Evolutionary conservation across 1,140 invertebrate genomes (phyloP).

Genomic region (Dendrolimus kikuchii): DNA sequence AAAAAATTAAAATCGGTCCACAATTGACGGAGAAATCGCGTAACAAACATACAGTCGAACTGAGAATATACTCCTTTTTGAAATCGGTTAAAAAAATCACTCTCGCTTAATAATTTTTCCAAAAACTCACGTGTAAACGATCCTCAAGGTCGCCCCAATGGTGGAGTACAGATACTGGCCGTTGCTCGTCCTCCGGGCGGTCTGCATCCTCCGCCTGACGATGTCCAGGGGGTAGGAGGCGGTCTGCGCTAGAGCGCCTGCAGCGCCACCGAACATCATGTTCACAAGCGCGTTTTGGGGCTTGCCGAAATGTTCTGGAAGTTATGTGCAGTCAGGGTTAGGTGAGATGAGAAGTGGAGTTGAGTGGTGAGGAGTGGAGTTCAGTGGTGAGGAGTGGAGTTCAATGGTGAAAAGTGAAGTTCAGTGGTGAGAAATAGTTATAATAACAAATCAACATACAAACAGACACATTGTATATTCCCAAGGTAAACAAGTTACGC

Average conservation of each 20-base stretch:
- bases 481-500: too few species aligned
- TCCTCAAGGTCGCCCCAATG: conserved; percentile 75
- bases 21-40: too few species aligned
- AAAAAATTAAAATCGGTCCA: too few species aligned
- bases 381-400: too few species aligned
- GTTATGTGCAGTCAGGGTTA: background rate
- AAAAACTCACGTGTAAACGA: conserved; percentile 28
- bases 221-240: conserved; percentile 97
- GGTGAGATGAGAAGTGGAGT: background rate
- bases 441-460: too few species aligned
- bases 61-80: too few species aligned
- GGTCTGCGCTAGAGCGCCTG: conserved; percentile 95
- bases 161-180: conserved; percentile 76
- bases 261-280: conserved; percentile 89
- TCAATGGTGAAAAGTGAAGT: too few species aligned
- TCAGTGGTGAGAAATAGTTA: too few species aligned
- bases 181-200: conserved; percentile 77
- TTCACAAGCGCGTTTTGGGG: conserved; percentile 74
- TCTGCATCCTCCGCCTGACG: conserved; percentile 90
- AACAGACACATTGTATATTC: too few species aligned
- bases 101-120: too few species aligned
- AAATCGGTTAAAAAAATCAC: too few species aligned
- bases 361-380: background rate
- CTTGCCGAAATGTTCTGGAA: conserved; percentile 44
- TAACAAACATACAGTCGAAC: too few species aligned